Percentiles rank a stretch among this genome's conserved stretches.
phyloP scores from a whole-genome alignment of 1,140 invertebrate genomes.

The Megathymus violae region DNA sequence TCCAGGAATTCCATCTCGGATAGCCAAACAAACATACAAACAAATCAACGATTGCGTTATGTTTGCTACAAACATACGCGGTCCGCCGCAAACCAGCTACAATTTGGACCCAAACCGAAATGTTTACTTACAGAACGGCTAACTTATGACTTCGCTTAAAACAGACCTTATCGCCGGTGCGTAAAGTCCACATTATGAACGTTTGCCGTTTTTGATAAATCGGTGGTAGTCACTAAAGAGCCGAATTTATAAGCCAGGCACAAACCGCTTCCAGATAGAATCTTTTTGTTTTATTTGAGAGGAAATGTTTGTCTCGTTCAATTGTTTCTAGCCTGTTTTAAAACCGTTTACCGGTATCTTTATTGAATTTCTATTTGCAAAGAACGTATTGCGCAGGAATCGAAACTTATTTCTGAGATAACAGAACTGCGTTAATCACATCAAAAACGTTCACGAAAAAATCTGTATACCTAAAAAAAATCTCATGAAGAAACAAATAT shows the following conservation, averaged over 20 bases:
- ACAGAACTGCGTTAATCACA: neutral
- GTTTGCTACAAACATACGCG: slow-evolving; percentile 49
- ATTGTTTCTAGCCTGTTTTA: slow-evolving; percentile 45
- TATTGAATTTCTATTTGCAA: slow-evolving; percentile 34
- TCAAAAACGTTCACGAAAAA: neutral
- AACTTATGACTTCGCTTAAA: slow-evolving; percentile 33
- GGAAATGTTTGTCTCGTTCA: slow-evolving; percentile 45
- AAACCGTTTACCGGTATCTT: slow-evolving; percentile 39
- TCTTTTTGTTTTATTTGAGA: slow-evolving; percentile 49
- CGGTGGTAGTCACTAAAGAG: slow-evolving; percentile 34
- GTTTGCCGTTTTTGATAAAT: neutral
- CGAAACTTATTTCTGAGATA: neutral
- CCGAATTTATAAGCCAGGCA: slow-evolving; percentile 49
- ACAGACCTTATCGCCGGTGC: neutral
- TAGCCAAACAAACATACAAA: slow-evolving; percentile 37
- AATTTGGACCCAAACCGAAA: slow-evolving; percentile 48
- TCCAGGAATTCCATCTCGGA: slow-evolving; percentile 1
- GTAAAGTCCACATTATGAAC: slow-evolving; percentile 35
- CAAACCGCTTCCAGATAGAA: slow-evolving; percentile 43
- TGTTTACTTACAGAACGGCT: slow-evolving; percentile 48
- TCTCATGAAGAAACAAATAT: too few relatives aligned
- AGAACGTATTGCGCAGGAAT: slow-evolving; percentile 18
- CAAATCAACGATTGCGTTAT: slow-evolving; percentile 52
- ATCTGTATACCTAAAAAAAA: too few relatives aligned
- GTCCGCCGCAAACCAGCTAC: slow-evolving; percentile 46